Percentiles rank a stretch among this genome's conserved stretches.
Evolutionary conservation across 2,797 vertebrate species (phyloP).

Genomic region (Pachyuromys duprasi): DNA sequence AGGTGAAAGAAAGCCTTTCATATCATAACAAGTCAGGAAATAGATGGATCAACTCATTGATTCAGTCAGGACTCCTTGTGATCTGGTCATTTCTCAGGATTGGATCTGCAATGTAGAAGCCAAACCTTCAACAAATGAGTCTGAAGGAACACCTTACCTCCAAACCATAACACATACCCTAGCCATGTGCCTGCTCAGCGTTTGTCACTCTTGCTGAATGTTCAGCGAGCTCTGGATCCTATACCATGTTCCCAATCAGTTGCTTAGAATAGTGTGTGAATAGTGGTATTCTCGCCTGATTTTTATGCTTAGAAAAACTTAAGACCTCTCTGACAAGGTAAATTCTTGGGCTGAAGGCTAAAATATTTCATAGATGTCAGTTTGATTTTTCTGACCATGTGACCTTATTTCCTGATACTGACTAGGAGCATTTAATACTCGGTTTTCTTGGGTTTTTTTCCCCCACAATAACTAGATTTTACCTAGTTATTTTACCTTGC

Average conservation of each 20-base stretch:
- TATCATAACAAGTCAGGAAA: neutral
- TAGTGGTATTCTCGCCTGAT: neutral
- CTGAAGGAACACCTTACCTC: neutral
- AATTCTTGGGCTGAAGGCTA: neutral
- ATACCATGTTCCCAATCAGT: neutral
- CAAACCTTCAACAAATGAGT: neutral
- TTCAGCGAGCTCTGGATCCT: neutral
- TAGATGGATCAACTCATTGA: too few species aligned
- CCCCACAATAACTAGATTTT: neutral
- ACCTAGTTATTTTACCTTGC: neutral
- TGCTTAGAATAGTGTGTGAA: neutral
- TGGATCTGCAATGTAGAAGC: neutral
- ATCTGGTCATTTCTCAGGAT: neutral
- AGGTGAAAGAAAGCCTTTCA: neutral
- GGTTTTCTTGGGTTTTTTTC: neutral
- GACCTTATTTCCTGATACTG: neutral
- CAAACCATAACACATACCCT: neutral
- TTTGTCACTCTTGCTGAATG: fast-evolving
- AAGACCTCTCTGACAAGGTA: neutral
- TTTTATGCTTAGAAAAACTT: neutral
- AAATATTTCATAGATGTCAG: neutral
- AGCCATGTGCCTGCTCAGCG: neutral
- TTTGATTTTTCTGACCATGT: neutral
- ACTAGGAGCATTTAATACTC: neutral
- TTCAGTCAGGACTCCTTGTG: neutral